Evolutionary conservation across 2,888 invertebrate genomes (phyloP).

Genomic region (Lacanobia wlatinum): DNA sequence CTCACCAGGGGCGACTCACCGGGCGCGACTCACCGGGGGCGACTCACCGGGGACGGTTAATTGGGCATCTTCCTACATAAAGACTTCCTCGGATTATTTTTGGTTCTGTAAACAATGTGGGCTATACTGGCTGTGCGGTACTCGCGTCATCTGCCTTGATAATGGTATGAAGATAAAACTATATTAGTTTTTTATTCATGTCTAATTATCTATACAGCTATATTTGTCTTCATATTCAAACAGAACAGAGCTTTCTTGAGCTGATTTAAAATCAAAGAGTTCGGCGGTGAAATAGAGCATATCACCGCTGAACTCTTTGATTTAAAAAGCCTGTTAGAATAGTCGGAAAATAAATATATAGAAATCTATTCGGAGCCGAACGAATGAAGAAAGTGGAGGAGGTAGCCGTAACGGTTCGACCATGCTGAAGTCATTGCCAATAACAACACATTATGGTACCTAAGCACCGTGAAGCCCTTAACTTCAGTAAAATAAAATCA

Average conservation of each 20-base stretch:
- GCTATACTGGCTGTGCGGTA: background rate
- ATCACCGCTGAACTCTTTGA: too few relatives aligned
- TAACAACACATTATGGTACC: background rate
- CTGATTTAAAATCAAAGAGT: background rate
- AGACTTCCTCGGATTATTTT: background rate
- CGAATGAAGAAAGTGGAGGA: background rate
- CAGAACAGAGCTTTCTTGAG: background rate
- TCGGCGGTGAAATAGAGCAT: too few relatives aligned
- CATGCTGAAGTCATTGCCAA: background rate
- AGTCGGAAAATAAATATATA: background rate
- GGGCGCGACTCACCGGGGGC: too few relatives aligned
- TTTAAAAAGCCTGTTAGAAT: background rate
- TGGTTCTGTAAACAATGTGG: constrained; percentile 4
- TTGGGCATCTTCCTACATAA: constrained; percentile 18
- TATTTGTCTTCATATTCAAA: too few relatives aligned
- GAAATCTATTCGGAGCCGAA: background rate
- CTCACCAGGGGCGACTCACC: background rate
- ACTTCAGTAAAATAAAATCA: too few relatives aligned
- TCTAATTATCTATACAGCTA: too few relatives aligned
- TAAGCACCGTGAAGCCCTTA: too few relatives aligned
- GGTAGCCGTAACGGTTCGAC: too few relatives aligned
- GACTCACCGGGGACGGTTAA: background rate
- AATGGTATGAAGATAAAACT: background rate
- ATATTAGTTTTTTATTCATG: background rate
- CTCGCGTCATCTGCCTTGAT: background rate